Conservation (phyloP, 2,113 vertebrate species). For the Aepyceros melampus region DNA sequence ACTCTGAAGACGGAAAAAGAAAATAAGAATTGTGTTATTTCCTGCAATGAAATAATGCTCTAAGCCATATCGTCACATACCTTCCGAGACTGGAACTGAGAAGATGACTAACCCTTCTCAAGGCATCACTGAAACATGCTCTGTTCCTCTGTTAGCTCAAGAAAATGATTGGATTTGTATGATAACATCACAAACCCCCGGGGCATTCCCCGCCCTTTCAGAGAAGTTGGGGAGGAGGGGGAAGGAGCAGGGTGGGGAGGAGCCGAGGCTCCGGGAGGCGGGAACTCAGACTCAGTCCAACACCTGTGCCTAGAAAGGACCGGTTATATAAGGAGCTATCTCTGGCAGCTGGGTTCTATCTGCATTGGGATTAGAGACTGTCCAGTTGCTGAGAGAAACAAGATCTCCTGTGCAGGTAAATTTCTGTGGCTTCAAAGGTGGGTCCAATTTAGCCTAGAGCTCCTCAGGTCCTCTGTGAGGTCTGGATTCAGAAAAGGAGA, state of each 20-base stretch:
- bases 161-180: not conserved
- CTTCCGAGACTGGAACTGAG: not conserved
- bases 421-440: not conserved
- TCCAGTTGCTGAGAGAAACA: not conserved
- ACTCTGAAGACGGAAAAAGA: not conserved
- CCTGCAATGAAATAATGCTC: not conserved
- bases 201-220: not conserved
- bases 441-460: not conserved
- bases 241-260: not conserved
- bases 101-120: not conserved
- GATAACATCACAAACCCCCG: not conserved
- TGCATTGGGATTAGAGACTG: not conserved
- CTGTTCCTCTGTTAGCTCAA: not conserved
- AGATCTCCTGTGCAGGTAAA: not conserved
- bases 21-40: not conserved
- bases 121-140: not conserved
- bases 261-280: not conserved
- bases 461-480: accelerated
- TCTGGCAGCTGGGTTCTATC: not conserved
- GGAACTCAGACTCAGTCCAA: not conserved
- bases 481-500: not conserved
- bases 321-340: not conserved
- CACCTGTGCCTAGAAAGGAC: not conserved
- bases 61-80: not conserved
- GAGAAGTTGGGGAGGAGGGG: not conserved